phyloP scores from a whole-genome alignment of 2,797 vertebrate genomes.

The Halcyon smyrnensis region DNA sequence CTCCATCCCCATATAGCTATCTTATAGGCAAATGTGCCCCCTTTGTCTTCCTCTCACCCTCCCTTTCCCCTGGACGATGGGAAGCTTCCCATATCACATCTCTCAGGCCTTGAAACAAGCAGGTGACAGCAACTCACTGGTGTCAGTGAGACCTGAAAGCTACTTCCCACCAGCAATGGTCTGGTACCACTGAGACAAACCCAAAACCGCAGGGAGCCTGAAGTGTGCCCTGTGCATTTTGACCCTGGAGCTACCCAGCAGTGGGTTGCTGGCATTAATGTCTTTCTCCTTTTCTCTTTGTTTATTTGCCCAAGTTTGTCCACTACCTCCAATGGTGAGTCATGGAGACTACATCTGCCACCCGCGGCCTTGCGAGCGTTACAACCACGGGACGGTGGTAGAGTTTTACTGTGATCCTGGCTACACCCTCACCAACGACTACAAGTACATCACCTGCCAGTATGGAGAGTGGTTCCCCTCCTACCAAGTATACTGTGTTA shows the following conservation, averaged over 20 bases:
- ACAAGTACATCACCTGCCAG: conserved; percentile 90
- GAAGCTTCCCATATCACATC: neutral
- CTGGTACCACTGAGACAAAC: neutral
- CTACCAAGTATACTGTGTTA: conserved; percentile 85
- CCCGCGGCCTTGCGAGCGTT: conserved; percentile 85
- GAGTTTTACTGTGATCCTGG: conserved; percentile 89
- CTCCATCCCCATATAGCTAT: neutral
- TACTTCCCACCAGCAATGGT: neutral
- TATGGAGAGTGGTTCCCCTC: conserved; percentile 89
- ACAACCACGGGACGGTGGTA: conserved; percentile 87
- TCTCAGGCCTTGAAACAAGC: neutral
- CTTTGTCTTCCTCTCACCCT: neutral
- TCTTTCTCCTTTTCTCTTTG: conserved; percentile 17
- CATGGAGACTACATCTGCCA: conserved; percentile 90
- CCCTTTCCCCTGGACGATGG: neutral
- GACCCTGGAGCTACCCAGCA: neutral
- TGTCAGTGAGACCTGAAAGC: neutral
- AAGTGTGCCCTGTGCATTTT: neutral
- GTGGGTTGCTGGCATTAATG: neutral
- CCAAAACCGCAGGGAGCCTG: neutral
- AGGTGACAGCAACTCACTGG: neutral
- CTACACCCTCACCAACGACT: conserved; percentile 87
- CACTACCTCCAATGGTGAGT: conserved; percentile 85
- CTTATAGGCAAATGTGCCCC: neutral
- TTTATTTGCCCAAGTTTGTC: conserved; percentile 81